Conservation (phyloP, 2,113 vertebrate genomes). For the Ochotona curzoniae region DNA sequence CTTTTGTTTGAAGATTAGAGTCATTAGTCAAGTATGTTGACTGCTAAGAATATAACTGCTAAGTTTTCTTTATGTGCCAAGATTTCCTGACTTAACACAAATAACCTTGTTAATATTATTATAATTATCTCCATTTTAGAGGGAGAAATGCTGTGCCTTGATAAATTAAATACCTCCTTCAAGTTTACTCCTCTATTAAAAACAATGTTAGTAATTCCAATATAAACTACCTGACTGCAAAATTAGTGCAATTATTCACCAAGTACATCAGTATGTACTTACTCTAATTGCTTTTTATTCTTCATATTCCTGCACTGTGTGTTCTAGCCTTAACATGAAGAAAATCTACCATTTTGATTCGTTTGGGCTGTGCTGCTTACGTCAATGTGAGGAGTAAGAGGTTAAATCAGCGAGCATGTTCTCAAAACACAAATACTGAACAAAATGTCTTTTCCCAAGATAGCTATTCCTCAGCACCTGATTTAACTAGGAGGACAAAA, state of each 20-base stretch:
- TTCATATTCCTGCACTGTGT: neutral
- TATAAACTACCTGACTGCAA: neutral
- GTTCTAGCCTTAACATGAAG: slow-evolving; percentile 2
- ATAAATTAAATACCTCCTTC: neutral
- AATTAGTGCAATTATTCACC: neutral
- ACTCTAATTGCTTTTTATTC: neutral
- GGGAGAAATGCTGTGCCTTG: neutral
- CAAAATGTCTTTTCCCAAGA: neutral
- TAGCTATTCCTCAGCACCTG: slow-evolving; percentile 29
- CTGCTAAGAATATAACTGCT: slow-evolving; percentile 15
- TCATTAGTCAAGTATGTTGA: slow-evolving; percentile 43
- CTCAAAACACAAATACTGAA: slow-evolving; percentile 10
- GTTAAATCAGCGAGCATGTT: slow-evolving; percentile 12
- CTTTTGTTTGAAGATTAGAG: slow-evolving; percentile 32
- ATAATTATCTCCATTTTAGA: slow-evolving; percentile 25
- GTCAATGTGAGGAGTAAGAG: slow-evolving; percentile 8
- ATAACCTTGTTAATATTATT: neutral
- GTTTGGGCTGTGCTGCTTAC: neutral
- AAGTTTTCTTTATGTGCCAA: slow-evolving; percentile 22
- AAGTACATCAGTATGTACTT: neutral
- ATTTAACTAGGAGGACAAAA: neutral
- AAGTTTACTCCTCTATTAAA: neutral
- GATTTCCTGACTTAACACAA: slow-evolving; percentile 18
- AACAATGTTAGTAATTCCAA: neutral
- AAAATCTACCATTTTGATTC: slow-evolving; percentile 13